Conservation (phyloP, 37 sponge, comb jelly and placozoan genomes). For the Crambe crambe region DNA sequence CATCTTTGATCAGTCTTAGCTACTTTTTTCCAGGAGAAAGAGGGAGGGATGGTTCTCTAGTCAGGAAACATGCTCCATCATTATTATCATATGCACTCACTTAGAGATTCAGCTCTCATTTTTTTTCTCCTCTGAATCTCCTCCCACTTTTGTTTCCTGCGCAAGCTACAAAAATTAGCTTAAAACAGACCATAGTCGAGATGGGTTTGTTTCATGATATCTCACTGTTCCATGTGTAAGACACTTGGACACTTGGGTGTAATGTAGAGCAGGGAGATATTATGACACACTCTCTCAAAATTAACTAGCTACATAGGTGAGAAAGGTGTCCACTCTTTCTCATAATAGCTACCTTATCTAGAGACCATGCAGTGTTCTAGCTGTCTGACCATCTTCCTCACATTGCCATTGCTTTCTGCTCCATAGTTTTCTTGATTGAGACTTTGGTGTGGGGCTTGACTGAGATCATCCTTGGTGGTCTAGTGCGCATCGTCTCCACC, state of each 20-base stretch:
- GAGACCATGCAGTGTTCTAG: no score
- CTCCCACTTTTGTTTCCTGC: constrained; percentile 37
- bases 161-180: constrained; percentile 25
- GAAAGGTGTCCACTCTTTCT: no score
- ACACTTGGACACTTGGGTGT: no score
- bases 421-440: constrained; percentile 17
- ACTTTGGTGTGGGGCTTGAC: constrained; percentile 18
- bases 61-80: background rate
- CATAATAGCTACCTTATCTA: no score
- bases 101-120: background rate
- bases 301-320: no score
- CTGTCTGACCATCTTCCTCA: no score
- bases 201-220: no score
- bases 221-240: no score
- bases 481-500: background rate
- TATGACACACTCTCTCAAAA: no score
- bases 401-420: constrained; percentile 55
- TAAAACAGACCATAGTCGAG: background rate
- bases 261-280: no score
- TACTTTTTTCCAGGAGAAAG: background rate
- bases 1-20: no score
- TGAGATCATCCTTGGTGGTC: constrained; percentile 18
- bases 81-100: no score
- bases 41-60: background rate
- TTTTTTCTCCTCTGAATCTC: constrained; percentile 17